phyloP scores from a whole-genome alignment of 1,140 invertebrate genomes.

The Paraescarpia echinospica region DNA sequence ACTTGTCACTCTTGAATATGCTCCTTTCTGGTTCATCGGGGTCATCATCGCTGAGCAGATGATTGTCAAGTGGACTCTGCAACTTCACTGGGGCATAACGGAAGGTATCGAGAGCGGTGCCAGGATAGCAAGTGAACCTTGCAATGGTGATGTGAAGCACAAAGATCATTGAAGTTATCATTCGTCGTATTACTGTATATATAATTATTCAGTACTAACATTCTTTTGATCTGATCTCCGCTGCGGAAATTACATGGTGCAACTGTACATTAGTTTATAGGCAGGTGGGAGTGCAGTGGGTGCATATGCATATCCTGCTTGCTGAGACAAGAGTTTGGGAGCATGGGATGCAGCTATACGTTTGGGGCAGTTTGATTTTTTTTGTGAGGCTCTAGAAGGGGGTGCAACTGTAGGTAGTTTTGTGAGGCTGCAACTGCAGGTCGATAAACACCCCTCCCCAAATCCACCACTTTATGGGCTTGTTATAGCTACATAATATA shows the following conservation, averaged over 20 bases:
- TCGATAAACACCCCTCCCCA: no score
- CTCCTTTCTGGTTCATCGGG: slow-evolving; percentile 61
- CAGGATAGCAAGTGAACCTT: not conserved
- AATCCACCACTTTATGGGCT: not conserved
- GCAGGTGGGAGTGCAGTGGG: no score
- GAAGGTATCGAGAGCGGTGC: not conserved
- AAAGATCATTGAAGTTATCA: not conserved
- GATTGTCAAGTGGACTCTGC: not conserved
- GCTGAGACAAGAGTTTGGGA: no score
- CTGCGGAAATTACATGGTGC: no score
- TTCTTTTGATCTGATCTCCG: not conserved
- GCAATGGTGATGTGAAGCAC: not conserved
- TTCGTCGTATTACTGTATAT: not conserved
- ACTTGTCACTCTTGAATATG: slow-evolving; percentile 63
- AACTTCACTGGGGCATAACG: slow-evolving; percentile 9
- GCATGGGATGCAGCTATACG: no score
- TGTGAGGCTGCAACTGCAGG: no score
- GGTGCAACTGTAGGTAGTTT: no score
- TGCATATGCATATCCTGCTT: no score
- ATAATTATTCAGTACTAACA: not conserved
- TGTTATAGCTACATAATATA: not conserved
- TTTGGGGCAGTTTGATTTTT: no score
- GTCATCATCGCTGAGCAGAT: slow-evolving; percentile 41
- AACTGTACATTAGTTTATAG: no score
- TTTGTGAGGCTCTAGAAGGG: no score